Base-by-base conservation (phyloP, 2,888 invertebrate genomes). In the Trissonchulus latispiculum region DNA sequence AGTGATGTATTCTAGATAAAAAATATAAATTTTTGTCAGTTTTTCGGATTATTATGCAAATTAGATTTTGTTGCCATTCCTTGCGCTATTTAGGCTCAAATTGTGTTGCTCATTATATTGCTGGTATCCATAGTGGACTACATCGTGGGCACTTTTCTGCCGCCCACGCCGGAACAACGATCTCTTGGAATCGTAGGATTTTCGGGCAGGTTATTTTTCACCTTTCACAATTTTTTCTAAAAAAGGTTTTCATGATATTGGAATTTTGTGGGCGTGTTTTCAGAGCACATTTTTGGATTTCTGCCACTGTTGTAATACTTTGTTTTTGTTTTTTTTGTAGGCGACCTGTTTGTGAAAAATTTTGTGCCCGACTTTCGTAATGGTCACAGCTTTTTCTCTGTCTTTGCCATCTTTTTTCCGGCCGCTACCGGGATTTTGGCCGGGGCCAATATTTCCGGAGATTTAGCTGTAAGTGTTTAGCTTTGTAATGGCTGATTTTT, bases 321-420 rank as follows among this genome's bases (percentile, higher is more conserved):
- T 48, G 48, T 23, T 23, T 15, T 48, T 23, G 48, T 48, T 48
- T 48, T 15, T 15, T 48, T 48, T 48, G 48, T 23, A 48, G 48
- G 8, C 8, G 23, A 23, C 48, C 48, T 90, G 0, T 88, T 95
- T 75, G 80, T 83, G 72, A 84, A 87, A 18, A 96, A 96, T 84
- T 85, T 93, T 75, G 86, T 87, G 72, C 86, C 95, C 0, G 90
- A 91, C 83, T 96, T 93, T 84, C 90, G 90, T 1, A 89, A 90
- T 18, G 83, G 90, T 62, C 91, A 95, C 48, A 48, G 8, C 80
- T 87, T 90, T 77, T 95, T 96, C 85, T 95, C 91, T 77, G 92
- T 95, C 0, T 97, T 97, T 82, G 90, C 95, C 32, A 93, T 97
- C 75, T 97, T 95, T 86, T 97, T 97, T 81, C 97, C 97, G 0